phyloP scores from a whole-genome alignment of 2,797 vertebrate species.

The Balearica regulorum region DNA sequence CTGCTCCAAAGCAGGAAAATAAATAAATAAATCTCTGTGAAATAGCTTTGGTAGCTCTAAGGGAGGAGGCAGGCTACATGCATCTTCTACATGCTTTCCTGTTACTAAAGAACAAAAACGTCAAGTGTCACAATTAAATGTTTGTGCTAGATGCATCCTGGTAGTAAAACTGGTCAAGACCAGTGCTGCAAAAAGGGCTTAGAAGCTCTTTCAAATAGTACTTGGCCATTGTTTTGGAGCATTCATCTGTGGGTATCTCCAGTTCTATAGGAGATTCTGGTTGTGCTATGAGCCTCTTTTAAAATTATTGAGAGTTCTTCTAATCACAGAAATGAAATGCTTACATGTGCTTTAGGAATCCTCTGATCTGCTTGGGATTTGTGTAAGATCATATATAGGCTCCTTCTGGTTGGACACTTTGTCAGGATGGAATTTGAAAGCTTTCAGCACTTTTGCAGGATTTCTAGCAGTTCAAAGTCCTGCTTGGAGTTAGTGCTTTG shows the following conservation, averaged over 20 bases:
- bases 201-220: background rate
- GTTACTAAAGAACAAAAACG: background rate
- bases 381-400: background rate
- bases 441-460: background rate
- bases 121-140: background rate
- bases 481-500: background rate
- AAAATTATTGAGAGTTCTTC: background rate
- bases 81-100: background rate
- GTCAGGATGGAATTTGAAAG: background rate
- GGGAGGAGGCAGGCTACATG: background rate
- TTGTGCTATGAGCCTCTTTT: background rate
- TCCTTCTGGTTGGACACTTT: background rate
- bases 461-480: background rate
- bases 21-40: background rate
- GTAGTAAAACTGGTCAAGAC: background rate
- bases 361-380: background rate
- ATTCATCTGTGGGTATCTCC: background rate
- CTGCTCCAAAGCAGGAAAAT: background rate
- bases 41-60: background rate
- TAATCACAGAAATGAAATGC: background rate
- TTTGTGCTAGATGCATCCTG: background rate
- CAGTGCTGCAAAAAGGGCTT: background rate
- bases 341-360: background rate
- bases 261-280: background rate
- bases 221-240: background rate